phyloP scores from a whole-genome alignment of 2,797 vertebrate genomes.

The Eulemur coronatus region DNA sequence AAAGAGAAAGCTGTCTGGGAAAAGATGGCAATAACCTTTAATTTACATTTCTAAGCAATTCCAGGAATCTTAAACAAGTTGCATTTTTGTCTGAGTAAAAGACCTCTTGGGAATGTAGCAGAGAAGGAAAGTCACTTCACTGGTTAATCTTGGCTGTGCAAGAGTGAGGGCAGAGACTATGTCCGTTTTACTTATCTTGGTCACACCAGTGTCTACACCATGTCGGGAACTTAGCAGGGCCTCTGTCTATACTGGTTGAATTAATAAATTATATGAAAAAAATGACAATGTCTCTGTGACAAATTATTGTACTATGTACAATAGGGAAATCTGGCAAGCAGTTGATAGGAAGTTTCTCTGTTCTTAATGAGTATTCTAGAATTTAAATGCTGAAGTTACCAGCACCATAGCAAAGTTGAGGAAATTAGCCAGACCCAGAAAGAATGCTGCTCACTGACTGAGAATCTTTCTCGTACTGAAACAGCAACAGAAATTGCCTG shows the following conservation, averaged over 20 bases:
- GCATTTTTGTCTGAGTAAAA: constrained; percentile 23
- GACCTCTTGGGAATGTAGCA: background rate
- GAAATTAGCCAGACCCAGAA: constrained; percentile 28
- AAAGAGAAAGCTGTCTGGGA: constrained; percentile 32
- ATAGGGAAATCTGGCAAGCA: background rate
- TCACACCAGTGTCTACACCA: background rate
- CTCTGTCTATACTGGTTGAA: background rate
- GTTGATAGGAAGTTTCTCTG: background rate
- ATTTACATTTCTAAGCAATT: constrained; percentile 52
- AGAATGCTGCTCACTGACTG: background rate
- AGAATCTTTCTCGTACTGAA: background rate
- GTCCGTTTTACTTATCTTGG: background rate
- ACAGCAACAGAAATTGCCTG: background rate
- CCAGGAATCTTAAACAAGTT: constrained; percentile 29
- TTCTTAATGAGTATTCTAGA: constrained; percentile 41
- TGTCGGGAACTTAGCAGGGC: background rate
- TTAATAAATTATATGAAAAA: background rate
- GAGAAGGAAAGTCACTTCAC: background rate
- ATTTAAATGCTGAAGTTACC: constrained; percentile 21
- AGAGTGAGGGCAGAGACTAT: background rate
- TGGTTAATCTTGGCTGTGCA: background rate
- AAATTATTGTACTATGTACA: background rate
- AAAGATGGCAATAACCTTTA: constrained; percentile 44
- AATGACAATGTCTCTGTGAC: background rate
- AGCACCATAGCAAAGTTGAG: background rate